Base-by-base conservation (phyloP, 2,888 invertebrate genomes). In the Ernsta delagoae region DNA sequence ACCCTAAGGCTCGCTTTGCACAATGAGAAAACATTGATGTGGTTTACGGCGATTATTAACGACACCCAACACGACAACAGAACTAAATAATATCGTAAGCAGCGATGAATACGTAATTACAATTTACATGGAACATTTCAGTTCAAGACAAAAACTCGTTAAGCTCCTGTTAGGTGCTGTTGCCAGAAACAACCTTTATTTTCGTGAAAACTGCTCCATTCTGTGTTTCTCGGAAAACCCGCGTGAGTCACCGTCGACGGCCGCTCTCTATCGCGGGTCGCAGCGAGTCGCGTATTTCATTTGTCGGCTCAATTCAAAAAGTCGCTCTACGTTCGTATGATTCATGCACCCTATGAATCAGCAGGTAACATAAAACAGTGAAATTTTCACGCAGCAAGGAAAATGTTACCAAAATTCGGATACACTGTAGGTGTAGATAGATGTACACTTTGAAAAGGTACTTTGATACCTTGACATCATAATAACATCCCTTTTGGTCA, bases 221-320 rank as follows among this genome's bases (percentile, higher is more conserved):
- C 84, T 77, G 82, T 76, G 75, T 80, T 92, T 93, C 93, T 91
- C 83, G 93, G 93, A 92, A 93, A 92, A 92, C 91, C 93, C 93
- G 90, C 77, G 83, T 92, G 93, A 93, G 77, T 93, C 92, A 92
- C 81, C 82, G 79, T 81, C 82, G 78, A 74, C 80, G 79, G 81
- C 80, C 86, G 83, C 85, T 86, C 88, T 88, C 86, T 87, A 88
- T 83, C 87, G 87, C 86, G 83, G 89, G 88, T 88, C 90, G 89
- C 89, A 89, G 88, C 89, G 85, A 86, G 75, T 82, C 83, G 87
- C 84, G 87, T 89, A 90, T 90, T 91, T 88, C 89, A 90, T 90
- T 90, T 84, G 89, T 80, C 86, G 86, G 85, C 88, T 88, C 88
- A 86, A 91, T 90, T 92, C 91, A 92, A 92, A 92, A 91, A 91